Evolutionary conservation across 1,140 invertebrate species (phyloP).

Genomic region (Anadara kagoshimensis): DNA sequence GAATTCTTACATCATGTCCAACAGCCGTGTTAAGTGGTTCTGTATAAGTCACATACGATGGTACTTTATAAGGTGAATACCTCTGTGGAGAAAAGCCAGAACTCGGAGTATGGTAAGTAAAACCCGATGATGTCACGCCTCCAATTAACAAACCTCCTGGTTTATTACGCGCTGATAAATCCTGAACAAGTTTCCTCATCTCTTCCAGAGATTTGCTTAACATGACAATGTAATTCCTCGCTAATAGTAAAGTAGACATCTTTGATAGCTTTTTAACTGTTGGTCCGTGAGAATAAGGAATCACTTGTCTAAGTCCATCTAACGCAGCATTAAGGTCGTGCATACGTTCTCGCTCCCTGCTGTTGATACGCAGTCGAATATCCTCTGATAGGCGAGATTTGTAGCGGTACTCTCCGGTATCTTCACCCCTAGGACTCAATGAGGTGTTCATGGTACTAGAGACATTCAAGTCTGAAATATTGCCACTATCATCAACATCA

Average conservation of each 20-base stretch:
- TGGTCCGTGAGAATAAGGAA: conserved; percentile 53
- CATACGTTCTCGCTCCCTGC: conserved; percentile 71
- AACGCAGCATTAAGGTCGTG: conserved; percentile 72
- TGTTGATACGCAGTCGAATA: conserved; percentile 64
- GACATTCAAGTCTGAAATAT: neutral
- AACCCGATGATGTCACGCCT: too few species aligned
- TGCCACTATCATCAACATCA: conserved; percentile 11
- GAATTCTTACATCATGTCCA: neutral
- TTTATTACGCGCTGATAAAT: conserved; percentile 27
- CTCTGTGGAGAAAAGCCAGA: neutral
- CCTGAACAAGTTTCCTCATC: conserved; percentile 55
- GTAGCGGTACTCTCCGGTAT: neutral
- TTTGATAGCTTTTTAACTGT: conserved; percentile 66
- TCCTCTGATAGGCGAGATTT: conserved; percentile 58
- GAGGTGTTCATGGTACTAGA: neutral
- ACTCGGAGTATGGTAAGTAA: too few species aligned
- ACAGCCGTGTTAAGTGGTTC: neutral
- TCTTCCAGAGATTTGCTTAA: conserved; percentile 60
- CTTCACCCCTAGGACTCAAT: neutral
- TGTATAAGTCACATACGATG: neutral
- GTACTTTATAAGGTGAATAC: conserved; percentile 7
- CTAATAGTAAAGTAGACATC: conserved; percentile 61
- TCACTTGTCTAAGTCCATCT: conserved; percentile 69
- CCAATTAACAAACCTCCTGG: neutral
- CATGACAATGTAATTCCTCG: conserved; percentile 63